phyloP scores from a whole-genome alignment of 2,888 invertebrate species.

The Julus scanicus region DNA sequence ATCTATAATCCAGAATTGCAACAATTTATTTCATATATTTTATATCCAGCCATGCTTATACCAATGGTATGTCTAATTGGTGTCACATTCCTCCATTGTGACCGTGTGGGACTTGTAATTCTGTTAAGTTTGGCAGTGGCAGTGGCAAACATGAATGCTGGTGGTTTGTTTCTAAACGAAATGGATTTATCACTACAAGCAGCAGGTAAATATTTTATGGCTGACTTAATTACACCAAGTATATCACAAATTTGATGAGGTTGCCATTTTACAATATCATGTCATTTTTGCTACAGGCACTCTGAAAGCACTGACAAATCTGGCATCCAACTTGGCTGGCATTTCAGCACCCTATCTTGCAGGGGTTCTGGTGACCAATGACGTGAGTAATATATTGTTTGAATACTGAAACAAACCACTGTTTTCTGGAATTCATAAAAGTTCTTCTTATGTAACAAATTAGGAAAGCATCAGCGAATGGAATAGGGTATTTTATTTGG shows the following conservation, averaged over 20 bases:
- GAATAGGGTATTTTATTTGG: slow-evolving; percentile 55
- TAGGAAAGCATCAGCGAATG: slow-evolving; percentile 55
- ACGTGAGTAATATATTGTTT: slow-evolving; percentile 38
- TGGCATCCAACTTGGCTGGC: slow-evolving; percentile 51
- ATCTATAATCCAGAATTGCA: not conserved
- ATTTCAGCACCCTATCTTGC: slow-evolving; percentile 53
- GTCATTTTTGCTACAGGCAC: slow-evolving; percentile 37
- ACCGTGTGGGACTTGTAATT: slow-evolving; percentile 44
- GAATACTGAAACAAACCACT: not conserved
- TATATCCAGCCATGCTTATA: slow-evolving; percentile 51
- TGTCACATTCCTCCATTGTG: slow-evolving; percentile 51
- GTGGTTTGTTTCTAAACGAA: slow-evolving; percentile 54
- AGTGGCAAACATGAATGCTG: slow-evolving; percentile 51
- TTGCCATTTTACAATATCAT: too few relatives aligned
- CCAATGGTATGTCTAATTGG: slow-evolving; percentile 52
- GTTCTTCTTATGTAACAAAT: not conserved
- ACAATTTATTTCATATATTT: not conserved
- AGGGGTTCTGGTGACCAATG: slow-evolving; percentile 52
- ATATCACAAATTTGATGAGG: not conserved
- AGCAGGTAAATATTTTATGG: slow-evolving; percentile 49
- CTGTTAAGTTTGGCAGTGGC: slow-evolving; percentile 49
- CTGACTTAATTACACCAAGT: too few relatives aligned
- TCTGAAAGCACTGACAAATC: slow-evolving; percentile 52
- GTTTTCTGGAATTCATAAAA: not conserved
- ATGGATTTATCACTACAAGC: slow-evolving; percentile 54